These are phyloP conservation scores for Macrosiphum euphorbiae DNA, from an alignment of 2,888 invertebrate species.

Conservation along the genomic window DNA sequence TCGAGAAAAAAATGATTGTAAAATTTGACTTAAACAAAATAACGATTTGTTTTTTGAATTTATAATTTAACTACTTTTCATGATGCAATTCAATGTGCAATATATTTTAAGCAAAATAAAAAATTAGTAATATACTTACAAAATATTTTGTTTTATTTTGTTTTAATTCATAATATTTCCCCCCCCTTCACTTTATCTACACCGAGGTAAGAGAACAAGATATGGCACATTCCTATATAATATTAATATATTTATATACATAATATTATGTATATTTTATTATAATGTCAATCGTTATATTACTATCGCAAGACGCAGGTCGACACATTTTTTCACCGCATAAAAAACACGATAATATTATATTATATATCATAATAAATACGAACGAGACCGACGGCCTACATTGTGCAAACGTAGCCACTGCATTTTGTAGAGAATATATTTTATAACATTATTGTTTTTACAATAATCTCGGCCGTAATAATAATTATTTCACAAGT, in stretches of 20 bases:
- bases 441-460: background rate
- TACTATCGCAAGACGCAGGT: background rate
- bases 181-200: background rate
- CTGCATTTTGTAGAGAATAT: background rate
- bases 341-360: background rate
- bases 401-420: constrained; percentile 33
- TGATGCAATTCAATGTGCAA: background rate
- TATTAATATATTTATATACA: background rate
- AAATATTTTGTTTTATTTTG: constrained; percentile 4
- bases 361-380: background rate
- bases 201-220: background rate
- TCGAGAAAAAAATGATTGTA: background rate
- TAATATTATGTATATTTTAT: background rate
- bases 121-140: background rate
- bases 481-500: background rate
- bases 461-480: background rate
- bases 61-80: background rate
- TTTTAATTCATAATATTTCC: background rate
- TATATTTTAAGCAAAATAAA: background rate
- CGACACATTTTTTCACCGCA: background rate
- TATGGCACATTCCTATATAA: background rate
- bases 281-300: background rate
- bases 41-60: background rate
- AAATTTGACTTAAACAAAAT: background rate
- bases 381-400: background rate